Evolutionary conservation across 2,888 invertebrate genomes (phyloP).

Genomic region (Cantharis lateralis): DNA sequence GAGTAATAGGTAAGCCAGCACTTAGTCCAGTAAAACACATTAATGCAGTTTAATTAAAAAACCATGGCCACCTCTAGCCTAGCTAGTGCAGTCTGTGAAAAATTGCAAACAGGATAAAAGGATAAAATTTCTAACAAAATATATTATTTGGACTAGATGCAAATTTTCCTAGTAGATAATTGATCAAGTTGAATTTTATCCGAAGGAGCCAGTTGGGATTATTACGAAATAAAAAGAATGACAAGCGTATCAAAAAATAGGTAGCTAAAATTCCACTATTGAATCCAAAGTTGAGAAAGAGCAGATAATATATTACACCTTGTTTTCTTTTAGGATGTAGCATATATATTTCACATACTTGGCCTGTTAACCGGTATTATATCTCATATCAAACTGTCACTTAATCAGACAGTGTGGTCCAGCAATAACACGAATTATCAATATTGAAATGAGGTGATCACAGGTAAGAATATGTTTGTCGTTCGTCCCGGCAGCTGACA

Average conservation of each 20-base stretch:
- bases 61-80: no score
- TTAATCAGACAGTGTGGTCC: constrained; percentile 50
- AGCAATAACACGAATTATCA: constrained; percentile 49
- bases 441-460: constrained; percentile 53
- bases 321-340: neutral
- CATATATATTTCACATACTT: constrained; percentile 24
- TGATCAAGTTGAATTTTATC: neutral
- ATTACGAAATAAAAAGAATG: neutral
- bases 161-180: neutral
- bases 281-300: neutral
- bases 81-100: no score
- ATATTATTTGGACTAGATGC: neutral
- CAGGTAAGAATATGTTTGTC: constrained; percentile 46
- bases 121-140: no score
- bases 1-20: no score
- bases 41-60: no score
- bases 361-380: constrained; percentile 45
- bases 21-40: no score
- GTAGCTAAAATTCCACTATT: neutral
- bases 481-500: constrained; percentile 54
- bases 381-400: constrained; percentile 50
- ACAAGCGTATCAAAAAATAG: neutral
- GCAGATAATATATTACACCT: constrained; percentile 18
- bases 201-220: neutral
- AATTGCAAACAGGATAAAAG: no score